Conservation (phyloP, 2,888 invertebrate genomes). For the Himalopsyche kuldschensis region DNA sequence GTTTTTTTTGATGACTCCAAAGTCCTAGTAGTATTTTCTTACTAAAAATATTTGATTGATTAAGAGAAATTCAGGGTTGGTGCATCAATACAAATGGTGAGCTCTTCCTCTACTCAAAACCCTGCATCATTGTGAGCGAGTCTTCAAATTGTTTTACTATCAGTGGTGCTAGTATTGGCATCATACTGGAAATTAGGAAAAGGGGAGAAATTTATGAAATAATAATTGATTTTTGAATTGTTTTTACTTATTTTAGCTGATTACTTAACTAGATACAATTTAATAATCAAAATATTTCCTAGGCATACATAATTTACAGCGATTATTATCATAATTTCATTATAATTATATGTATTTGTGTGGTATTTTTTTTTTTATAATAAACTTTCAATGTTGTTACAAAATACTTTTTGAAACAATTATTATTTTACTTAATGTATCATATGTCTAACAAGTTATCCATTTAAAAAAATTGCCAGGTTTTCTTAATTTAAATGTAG, state of each 20-base stretch:
- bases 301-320: slow-evolving; percentile 35
- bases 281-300: slow-evolving; percentile 39
- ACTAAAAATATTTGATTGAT: too few relatives aligned
- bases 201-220: slow-evolving; percentile 6
- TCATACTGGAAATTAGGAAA: slow-evolving; percentile 41
- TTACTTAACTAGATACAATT: slow-evolving; percentile 62
- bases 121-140: too few relatives aligned
- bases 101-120: too few relatives aligned
- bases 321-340: neutral
- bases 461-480: neutral
- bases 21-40: too few relatives aligned
- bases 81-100: too few relatives aligned
- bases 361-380: slow-evolving; percentile 14
- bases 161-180: too few relatives aligned
- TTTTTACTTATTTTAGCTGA: slow-evolving; percentile 50
- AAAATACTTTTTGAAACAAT: slow-evolving; percentile 5
- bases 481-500: neutral
- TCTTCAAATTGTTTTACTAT: too few relatives aligned
- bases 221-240: neutral
- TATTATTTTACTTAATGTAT: slow-evolving; percentile 15
- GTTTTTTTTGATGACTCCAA: too few relatives aligned
- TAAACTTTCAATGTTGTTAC: neutral
- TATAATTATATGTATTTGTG: neutral
- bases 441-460: neutral
- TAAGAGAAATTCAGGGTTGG: too few relatives aligned